Evolutionary conservation across 1,140 invertebrate genomes (phyloP).

Genomic region (Formica selysi): DNA sequence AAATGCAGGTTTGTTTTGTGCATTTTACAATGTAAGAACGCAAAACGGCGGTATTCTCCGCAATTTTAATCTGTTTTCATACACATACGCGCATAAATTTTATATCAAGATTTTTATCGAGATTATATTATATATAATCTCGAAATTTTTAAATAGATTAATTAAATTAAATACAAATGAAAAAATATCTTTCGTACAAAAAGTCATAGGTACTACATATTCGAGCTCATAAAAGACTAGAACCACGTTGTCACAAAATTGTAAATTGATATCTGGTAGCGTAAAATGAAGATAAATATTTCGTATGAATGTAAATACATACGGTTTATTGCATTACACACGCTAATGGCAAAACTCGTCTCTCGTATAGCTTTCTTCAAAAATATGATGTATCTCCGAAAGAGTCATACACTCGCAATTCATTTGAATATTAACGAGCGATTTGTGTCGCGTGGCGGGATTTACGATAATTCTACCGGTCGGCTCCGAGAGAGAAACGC

Average conservation of each 20-base stretch:
- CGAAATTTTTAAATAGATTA: too few relatives aligned
- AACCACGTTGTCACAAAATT: not conserved
- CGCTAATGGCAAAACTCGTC: slow-evolving; percentile 36
- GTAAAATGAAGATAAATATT: slow-evolving; percentile 13
- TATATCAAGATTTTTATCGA: too few relatives aligned
- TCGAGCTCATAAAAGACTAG: not conserved
- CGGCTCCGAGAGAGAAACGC: not conserved
- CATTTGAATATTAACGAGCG: slow-evolving; percentile 48
- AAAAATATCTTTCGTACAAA: not conserved
- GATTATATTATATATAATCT: too few relatives aligned
- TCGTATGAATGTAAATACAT: not conserved
- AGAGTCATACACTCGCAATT: slow-evolving; percentile 41
- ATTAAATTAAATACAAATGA: not conserved
- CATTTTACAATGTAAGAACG: slow-evolving; percentile 1
- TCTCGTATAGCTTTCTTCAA: slow-evolving; percentile 3
- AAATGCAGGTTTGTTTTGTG: not conserved
- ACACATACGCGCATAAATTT: not conserved
- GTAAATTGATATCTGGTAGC: slow-evolving; percentile 17
- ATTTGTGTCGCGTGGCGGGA: slow-evolving; percentile 32
- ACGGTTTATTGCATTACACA: slow-evolving; percentile 26
- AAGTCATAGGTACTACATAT: not conserved
- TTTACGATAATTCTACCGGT: slow-evolving; percentile 41
- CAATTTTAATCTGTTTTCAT: slow-evolving; percentile 9
- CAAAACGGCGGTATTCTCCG: not conserved
- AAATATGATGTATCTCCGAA: slow-evolving; percentile 40